Evolutionary conservation across 2,888 invertebrate species (phyloP).

Genomic region (Drosophila multiciliata): DNA sequence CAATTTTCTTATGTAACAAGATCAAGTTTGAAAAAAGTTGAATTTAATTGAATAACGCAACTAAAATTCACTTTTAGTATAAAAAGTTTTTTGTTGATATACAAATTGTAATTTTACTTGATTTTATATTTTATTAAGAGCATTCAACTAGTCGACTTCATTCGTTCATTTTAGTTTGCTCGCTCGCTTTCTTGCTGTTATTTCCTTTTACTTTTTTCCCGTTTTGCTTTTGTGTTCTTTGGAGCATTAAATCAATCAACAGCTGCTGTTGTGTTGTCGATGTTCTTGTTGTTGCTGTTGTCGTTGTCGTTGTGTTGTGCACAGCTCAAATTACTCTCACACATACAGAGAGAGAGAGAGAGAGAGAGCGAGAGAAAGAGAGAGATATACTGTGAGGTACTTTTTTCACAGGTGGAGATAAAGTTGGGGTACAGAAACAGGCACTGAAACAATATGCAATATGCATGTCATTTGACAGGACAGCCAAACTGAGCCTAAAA

Average conservation of each 20-base stretch:
- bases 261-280: conserved; percentile 52
- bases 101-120: background rate
- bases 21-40: background rate
- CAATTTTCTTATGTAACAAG: background rate
- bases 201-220: conserved; percentile 38
- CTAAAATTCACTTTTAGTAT: background rate
- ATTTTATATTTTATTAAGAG: conserved; percentile 4
- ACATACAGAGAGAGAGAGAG: background rate
- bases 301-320: conserved; percentile 16
- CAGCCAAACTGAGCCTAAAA: background rate
- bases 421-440: conserved; percentile 18
- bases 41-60: background rate
- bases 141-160: conserved; percentile 9
- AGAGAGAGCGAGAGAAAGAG: background rate
- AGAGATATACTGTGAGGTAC: background rate
- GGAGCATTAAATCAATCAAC: conserved; percentile 73
- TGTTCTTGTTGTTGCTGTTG: conserved; percentile 3
- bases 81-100: background rate
- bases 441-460: background rate
- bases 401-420: conserved; percentile 15
- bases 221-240: conserved; percentile 48
- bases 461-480: conserved; percentile 18
- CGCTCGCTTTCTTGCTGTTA: conserved; percentile 14
- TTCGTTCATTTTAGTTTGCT: background rate
- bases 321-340: conserved; percentile 60